A percentile compares a stretch with the other conserved stretches of the same genome.
Conservation (phyloP, 1,140 invertebrate genomes). For the Littorina saxatilis region DNA sequence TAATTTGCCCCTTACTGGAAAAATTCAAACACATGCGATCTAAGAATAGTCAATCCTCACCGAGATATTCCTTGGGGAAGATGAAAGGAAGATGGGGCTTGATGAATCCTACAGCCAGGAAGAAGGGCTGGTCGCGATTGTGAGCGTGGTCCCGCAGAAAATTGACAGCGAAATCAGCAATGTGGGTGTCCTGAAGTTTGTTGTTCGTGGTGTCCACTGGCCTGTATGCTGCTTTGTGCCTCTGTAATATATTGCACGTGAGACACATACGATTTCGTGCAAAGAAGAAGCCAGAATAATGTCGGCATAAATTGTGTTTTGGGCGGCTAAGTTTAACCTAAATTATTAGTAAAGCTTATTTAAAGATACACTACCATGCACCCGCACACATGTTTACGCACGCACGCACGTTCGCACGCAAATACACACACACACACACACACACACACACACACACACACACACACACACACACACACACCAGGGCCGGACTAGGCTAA, state of each 20-base stretch:
- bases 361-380: background rate
- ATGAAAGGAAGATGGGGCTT: constrained; percentile 57
- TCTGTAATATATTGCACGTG: no score
- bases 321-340: no score
- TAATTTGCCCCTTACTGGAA: no score
- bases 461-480: background rate
- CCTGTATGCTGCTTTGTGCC: background rate
- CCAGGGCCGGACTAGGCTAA: no score
- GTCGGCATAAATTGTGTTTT: no score
- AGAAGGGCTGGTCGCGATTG: constrained; percentile 45
- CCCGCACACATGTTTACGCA: constrained; percentile 4
- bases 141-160: background rate
- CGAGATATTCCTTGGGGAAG: constrained; percentile 39
- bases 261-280: no score
- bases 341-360: no score
- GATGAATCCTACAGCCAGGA: constrained; percentile 54
- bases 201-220: constrained; percentile 16
- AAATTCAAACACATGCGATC: no score
- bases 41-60: background rate
- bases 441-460: background rate
- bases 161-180: constrained; percentile 20
- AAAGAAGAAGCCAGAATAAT: no score
- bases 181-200: constrained; percentile 19
- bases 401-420: background rate
- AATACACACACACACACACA: constrained; percentile 11